Base-by-base conservation (phyloP, 2,888 invertebrate species). In the Chrysodeixis includens region DNA sequence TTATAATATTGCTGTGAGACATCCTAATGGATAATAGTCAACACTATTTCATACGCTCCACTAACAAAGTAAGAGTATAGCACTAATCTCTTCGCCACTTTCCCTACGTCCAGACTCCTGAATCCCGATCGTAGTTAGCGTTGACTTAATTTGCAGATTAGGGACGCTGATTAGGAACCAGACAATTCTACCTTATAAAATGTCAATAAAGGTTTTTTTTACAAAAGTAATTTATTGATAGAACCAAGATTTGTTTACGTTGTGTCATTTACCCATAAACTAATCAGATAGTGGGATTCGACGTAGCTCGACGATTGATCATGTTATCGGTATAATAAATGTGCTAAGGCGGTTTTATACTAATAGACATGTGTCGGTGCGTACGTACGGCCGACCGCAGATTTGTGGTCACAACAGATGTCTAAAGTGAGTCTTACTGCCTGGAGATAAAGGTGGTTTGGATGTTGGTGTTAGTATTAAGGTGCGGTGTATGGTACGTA, bases 341-440 rank as follows among this genome's bases (percentile, higher is more conserved):
- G 54, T 69, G 68, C 61, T 70, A 67, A 77, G 66, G 73, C 70
- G 76, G 78, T 68, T 69, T 67, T 78, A 69, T 77, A 78, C 73
- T 71, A 72, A 73, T 69, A 74, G 64, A 74, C 71, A 64, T 71
- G 64, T 76, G 71, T 82, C 69, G 66, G 81, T 83, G 79, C 79
- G 79, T 80, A 83, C 80, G 81, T 82, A 84, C 76, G 14, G 40
- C 4, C 40, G 40, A 40, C 40, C n/a, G 40, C 40, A 6, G 40
- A n/a, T 40, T 40, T n/a, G n/a, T 40, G n/a, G 40, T 40, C 1
- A n/a, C 40, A 3, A 35, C 12, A 35, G 40, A 40, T 40, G 14
- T n/a, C n/a, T 7, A 40, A 40, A 40, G n/a, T 40, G 5, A 40
- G 6, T n/a, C 40, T 40, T 40, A 40, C 1, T 40, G n/a, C 40